Percentiles rank a stretch among this genome's conserved stretches.
Conservation (phyloP, 2,113 vertebrate species). For the Mohoua ochrocephala region DNA sequence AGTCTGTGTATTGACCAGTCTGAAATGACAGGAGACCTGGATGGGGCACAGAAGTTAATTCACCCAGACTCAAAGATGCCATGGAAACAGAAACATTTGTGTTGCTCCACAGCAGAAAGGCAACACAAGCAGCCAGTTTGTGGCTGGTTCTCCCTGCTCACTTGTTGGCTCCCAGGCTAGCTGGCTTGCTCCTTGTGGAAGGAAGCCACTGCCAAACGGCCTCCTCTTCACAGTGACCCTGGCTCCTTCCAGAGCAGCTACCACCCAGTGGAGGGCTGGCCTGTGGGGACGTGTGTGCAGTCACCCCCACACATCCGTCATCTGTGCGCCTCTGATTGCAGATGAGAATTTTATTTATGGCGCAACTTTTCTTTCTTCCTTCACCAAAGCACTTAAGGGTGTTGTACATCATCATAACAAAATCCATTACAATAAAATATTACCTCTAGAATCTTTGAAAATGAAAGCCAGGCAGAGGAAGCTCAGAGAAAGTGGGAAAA, state of each 20-base stretch:
- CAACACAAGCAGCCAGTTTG: background rate
- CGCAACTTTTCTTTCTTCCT: constrained; percentile 7
- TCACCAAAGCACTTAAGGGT: constrained; percentile 21
- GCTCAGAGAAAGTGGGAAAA: background rate
- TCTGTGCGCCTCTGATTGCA: background rate
- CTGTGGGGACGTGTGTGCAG: background rate
- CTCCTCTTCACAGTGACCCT: background rate
- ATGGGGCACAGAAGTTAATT: background rate
- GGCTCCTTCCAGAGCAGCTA: background rate
- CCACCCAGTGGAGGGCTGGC: background rate
- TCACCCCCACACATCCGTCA: background rate
- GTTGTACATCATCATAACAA: constrained; percentile 23
- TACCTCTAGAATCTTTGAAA: background rate
- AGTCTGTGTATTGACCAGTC: background rate
- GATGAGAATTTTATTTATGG: constrained; percentile 43
- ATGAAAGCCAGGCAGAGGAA: background rate
- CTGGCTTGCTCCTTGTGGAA: background rate
- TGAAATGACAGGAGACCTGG: background rate
- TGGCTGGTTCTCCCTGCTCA: background rate
- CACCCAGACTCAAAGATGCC: background rate
- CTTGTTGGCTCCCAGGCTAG: background rate
- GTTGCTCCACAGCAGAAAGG: background rate
- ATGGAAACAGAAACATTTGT: background rate
- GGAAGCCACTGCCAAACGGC: background rate
- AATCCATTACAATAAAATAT: constrained; percentile 28